Evolutionary conservation across 2,113 vertebrate genomes (phyloP).

Genomic region (Labrus mixtus): DNA sequence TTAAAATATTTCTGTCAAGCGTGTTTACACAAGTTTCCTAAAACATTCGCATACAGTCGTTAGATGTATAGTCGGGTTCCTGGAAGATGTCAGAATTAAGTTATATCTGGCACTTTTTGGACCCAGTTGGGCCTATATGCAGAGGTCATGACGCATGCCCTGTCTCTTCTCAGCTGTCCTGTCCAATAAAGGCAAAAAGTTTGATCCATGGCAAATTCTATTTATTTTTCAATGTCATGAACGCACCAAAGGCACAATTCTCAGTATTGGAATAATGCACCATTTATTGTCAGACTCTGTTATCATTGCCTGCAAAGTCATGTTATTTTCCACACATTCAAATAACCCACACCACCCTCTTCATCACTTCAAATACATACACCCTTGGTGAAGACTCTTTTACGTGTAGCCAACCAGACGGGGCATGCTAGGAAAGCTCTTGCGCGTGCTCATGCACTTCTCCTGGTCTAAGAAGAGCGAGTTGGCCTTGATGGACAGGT

Average conservation of each 20-base stretch:
- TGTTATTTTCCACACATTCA: neutral
- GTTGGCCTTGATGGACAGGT: slow-evolving; percentile 92
- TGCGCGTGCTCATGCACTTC: slow-evolving; percentile 94
- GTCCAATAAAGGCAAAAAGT: no score
- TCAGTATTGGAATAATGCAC: neutral
- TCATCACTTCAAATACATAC: slow-evolving; percentile 51
- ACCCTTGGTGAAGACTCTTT: no score
- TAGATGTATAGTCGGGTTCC: no score
- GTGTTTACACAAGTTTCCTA: no score
- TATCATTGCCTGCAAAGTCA: neutral
- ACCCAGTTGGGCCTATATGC: no score
- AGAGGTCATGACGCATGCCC: no score
- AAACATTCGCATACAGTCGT: no score
- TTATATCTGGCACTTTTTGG: no score
- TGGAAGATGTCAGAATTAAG: no score
- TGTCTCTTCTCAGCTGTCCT: no score
- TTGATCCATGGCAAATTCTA: no score
- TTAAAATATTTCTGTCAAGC: no score
- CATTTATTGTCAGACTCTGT: neutral
- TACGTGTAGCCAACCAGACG: slow-evolving; percentile 89
- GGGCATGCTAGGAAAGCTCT: slow-evolving; percentile 89
- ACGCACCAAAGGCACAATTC: neutral
- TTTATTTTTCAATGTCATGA: neutral
- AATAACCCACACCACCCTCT: slow-evolving; percentile 15
- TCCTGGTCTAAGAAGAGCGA: slow-evolving; percentile 95